Evolutionary conservation across 2,113 vertebrate species (phyloP).

Genomic region (Tonatia bakeri): DNA sequence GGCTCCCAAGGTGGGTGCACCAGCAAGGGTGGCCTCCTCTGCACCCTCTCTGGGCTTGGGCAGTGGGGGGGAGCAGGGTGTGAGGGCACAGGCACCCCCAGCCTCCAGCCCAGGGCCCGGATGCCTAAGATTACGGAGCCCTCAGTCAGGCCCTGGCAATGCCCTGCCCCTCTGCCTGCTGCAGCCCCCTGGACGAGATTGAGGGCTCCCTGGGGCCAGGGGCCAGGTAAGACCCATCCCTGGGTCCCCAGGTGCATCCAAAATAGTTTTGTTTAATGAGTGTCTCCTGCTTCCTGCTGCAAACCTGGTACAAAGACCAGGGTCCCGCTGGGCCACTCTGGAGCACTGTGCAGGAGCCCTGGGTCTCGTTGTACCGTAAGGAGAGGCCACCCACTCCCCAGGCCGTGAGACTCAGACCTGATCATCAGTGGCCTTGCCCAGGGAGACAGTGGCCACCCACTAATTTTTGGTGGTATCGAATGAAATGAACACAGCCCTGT

Average conservation of each 20-base stretch:
- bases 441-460: not conserved
- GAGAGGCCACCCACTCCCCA: fast-evolving
- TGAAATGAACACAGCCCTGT: not conserved
- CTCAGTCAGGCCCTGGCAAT: fast-evolving
- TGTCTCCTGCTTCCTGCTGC: not conserved
- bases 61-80: not conserved
- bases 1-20: not conserved
- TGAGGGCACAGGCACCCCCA: not conserved
- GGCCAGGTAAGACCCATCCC: no score
- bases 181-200: not conserved
- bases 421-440: fast-evolving
- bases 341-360: not conserved
- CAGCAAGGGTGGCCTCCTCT: not conserved
- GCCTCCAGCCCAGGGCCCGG: not conserved
- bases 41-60: fast-evolving
- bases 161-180: not conserved
- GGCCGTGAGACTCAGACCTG: fast-evolving
- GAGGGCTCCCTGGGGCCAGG: not conserved
- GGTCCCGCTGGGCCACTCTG: not conserved
- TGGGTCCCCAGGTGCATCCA: not conserved
- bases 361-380: no score
- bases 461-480: fast-evolving
- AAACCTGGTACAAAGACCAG: not conserved
- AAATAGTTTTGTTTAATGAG: not conserved
- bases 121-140: fast-evolving